phyloP scores from a whole-genome alignment of 2,888 invertebrate species.

The Neria commutata region DNA sequence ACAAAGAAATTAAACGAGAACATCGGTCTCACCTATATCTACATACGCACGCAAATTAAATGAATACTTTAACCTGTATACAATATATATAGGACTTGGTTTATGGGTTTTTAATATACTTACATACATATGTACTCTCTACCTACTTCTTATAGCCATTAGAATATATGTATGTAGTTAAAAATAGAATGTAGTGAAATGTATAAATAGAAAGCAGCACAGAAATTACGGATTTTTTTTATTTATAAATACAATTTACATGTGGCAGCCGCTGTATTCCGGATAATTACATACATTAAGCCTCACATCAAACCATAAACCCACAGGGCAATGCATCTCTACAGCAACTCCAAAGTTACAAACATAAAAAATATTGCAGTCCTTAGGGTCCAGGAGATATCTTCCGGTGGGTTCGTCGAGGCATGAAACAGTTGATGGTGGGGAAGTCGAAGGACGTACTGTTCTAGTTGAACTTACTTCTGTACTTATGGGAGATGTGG shows the following conservation, averaged over 20 bases:
- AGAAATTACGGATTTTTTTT: neutral
- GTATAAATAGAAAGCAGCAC: neutral
- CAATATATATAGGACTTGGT: neutral
- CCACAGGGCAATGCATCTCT: conserved; percentile 15
- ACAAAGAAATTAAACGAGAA: conserved; percentile 15
- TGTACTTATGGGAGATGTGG: neutral
- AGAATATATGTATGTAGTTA: neutral
- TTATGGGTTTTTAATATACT: neutral
- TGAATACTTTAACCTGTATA: neutral
- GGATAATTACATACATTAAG: conserved; percentile 19
- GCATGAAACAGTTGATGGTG: conserved; percentile 14
- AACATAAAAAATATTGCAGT: conserved; percentile 22
- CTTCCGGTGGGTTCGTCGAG: conserved; percentile 7
- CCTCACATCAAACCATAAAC: conserved; percentile 20
- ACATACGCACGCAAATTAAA: neutral
- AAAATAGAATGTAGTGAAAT: neutral
- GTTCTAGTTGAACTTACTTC: neutral
- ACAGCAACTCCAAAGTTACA: conserved; percentile 9
- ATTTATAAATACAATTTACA: conserved; percentile 12
- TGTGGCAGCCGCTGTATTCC: neutral
- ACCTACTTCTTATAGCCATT: neutral
- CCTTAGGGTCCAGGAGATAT: conserved; percentile 12
- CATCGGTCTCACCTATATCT: neutral
- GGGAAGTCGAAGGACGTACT: neutral
- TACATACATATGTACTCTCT: neutral